Percentiles rank a stretch among this genome's conserved stretches.
Evolutionary conservation across 2,797 vertebrate genomes (phyloP).

Genomic region (Mormyrus hasselquistii): DNA sequence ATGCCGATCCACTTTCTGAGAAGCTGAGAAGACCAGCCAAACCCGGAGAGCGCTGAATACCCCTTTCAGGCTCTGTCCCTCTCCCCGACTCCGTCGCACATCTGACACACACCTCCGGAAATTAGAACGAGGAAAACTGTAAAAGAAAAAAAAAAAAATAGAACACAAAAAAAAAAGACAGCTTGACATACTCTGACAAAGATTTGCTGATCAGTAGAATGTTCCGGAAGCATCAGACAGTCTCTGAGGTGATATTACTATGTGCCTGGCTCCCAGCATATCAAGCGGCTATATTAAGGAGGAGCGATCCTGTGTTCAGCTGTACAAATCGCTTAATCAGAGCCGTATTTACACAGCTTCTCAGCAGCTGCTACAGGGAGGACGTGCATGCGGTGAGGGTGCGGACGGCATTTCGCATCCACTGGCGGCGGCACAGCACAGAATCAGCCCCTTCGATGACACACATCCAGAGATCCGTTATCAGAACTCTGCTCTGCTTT

Average conservation of each 20-base stretch:
- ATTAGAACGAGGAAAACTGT: neutral
- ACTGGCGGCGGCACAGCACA: neutral
- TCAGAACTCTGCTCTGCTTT: neutral
- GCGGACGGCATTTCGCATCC: neutral
- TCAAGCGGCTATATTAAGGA: neutral
- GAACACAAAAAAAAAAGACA: neutral
- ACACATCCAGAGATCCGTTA: neutral
- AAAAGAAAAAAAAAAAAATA: neutral
- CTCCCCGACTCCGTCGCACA: neutral
- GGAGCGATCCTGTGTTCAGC: neutral
- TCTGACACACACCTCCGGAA: neutral
- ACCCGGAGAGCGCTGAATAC: neutral
- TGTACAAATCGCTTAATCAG: slow-evolving; percentile 1
- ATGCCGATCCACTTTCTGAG: neutral
- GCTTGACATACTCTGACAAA: neutral
- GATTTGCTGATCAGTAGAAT: neutral
- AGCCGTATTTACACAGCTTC: neutral
- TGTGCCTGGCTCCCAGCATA: neutral
- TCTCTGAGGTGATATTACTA: neutral
- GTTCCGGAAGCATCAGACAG: neutral
- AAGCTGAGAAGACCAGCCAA: neutral
- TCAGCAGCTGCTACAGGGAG: neutral
- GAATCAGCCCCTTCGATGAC: neutral
- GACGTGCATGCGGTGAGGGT: neutral
- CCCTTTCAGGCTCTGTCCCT: neutral